Conservation (phyloP, 2,113 vertebrate species). For the Monopterus albus region DNA sequence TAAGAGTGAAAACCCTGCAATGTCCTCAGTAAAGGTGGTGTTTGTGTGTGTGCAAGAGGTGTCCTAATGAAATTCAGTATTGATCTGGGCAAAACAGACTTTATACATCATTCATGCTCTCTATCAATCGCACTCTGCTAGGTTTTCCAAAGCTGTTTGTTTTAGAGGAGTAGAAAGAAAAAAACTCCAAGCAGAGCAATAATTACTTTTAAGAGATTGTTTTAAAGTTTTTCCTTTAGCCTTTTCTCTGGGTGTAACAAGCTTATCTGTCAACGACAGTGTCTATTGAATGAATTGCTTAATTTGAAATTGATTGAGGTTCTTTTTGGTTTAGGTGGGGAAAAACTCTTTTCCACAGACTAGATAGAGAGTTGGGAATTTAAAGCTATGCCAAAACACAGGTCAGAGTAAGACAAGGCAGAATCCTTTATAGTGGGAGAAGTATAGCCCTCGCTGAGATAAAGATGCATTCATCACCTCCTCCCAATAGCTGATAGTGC, state of each 20-base stretch:
- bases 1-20: constrained; percentile 48
- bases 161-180: constrained; percentile 63
- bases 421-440: constrained; percentile 27
- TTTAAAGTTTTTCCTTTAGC: constrained; percentile 76
- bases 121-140: constrained; percentile 82
- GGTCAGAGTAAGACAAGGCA: constrained; percentile 37
- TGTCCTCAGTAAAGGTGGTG: constrained; percentile 39
- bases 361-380: constrained; percentile 60
- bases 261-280: constrained; percentile 82
- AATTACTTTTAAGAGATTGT: constrained; percentile 81
- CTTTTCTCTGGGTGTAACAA: constrained; percentile 78
- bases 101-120: constrained; percentile 88
- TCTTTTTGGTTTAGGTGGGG: constrained; percentile 60
- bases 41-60: constrained; percentile 36
- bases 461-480: constrained; percentile 48
- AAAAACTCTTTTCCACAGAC: constrained; percentile 62
- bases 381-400: constrained; percentile 45
- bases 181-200: constrained; percentile 72
- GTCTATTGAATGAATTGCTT: constrained; percentile 76
- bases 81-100: constrained; percentile 84
- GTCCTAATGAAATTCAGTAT: constrained; percentile 85
- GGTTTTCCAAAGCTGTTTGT: constrained; percentile 82
- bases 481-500: constrained; percentile 62
- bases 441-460: constrained; percentile 39
- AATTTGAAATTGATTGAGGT: constrained; percentile 83